Conservation (phyloP, 2,113 vertebrate genomes). For the Andinoacara biseriatus region DNA sequence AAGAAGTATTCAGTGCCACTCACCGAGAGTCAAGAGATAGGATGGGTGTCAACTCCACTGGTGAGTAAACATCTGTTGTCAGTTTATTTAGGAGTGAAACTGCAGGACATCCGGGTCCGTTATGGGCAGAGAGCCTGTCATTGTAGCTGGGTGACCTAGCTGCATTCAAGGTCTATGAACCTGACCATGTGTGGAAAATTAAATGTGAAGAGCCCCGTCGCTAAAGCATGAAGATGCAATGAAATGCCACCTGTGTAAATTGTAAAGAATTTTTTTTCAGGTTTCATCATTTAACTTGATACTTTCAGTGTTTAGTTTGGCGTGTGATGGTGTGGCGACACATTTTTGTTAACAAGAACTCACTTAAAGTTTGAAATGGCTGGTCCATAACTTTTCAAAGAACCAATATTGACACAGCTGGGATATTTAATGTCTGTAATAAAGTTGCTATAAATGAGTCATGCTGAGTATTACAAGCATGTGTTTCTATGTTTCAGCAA, state of each 20-base stretch:
- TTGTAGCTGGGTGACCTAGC: no score
- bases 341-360: neutral
- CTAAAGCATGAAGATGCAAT: neutral
- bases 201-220: neutral
- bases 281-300: no score
- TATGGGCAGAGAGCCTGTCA: neutral
- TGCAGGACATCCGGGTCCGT: neutral
- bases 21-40: constrained; percentile 90
- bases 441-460: neutral
- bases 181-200: neutral
- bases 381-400: neutral
- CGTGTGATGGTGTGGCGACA: neutral
- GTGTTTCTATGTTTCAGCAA: neutral
- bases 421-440: neutral
- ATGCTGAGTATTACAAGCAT: no score
- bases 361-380: neutral
- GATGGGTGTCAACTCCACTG: constrained; percentile 87
- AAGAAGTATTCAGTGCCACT: constrained; percentile 85
- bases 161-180: no score
- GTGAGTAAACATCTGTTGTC: constrained; percentile 69
- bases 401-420: neutral
- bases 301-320: neutral
- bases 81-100: neutral
- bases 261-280: neutral
- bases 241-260: neutral